Evolutionary conservation across 1,140 invertebrate species (phyloP).

Genomic region (Archegozetes longisetosus): DNA sequence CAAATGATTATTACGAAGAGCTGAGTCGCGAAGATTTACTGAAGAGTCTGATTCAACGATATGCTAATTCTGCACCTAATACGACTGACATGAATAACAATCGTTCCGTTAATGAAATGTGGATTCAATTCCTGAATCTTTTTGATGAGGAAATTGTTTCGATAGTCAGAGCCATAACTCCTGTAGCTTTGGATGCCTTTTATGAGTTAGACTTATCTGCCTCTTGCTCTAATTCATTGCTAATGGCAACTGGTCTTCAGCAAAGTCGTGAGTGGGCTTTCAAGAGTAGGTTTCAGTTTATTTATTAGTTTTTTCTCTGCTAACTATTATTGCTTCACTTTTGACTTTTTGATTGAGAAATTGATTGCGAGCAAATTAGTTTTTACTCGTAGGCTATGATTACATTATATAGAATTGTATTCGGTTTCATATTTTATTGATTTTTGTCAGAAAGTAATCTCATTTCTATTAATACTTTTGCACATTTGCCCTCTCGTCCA

Average conservation of each 20-base stretch:
- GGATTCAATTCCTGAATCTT: background rate
- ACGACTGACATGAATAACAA: background rate
- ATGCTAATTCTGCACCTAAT: slow-evolving; percentile 1
- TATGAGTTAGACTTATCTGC: slow-evolving; percentile 12
- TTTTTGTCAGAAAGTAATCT: too few relatives aligned
- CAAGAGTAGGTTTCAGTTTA: too few relatives aligned
- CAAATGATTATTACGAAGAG: background rate
- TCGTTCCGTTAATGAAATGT: background rate
- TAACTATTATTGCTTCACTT: too few relatives aligned
- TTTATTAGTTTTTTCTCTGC: too few relatives aligned
- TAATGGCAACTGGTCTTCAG: slow-evolving; percentile 1
- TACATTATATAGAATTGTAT: too few relatives aligned
- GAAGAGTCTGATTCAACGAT: background rate
- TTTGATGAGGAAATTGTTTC: background rate
- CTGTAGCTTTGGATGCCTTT: slow-evolving; percentile 7
- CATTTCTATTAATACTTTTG: too few relatives aligned
- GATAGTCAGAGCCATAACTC: slow-evolving; percentile 6
- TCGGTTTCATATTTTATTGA: too few relatives aligned
- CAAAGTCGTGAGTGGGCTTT: slow-evolving; percentile 11
- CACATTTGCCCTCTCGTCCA: too few relatives aligned
- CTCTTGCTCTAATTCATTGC: background rate
- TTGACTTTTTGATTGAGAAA: too few relatives aligned
- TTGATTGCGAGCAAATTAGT: too few relatives aligned
- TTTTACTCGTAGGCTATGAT: too few relatives aligned
- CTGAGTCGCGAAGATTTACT: background rate